Evolutionary conservation across 2,888 invertebrate genomes (phyloP).

Genomic region (Oscheius myriophilus): DNA sequence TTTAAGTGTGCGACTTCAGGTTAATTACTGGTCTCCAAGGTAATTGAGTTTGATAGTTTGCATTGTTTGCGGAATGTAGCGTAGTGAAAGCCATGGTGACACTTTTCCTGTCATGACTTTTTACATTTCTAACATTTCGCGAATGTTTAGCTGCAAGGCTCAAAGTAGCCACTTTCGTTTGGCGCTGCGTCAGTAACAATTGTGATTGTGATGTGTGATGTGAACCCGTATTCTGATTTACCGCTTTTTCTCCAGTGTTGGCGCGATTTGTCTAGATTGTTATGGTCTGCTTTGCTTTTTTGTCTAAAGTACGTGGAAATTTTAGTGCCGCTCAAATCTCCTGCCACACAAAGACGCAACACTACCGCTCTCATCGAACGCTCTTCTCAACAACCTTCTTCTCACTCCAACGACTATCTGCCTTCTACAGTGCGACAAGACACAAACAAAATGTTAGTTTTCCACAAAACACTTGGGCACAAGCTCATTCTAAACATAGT

Average conservation of each 20-base stretch:
- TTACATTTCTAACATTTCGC: too few species aligned
- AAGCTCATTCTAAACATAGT: too few species aligned
- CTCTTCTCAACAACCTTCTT: slow-evolving; percentile 7
- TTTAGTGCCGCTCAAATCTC: slow-evolving; percentile 42
- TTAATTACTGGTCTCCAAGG: too few species aligned
- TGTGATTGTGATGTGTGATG: slow-evolving; percentile 25
- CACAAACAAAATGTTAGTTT: slow-evolving; percentile 8
- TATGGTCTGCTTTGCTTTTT: neutral
- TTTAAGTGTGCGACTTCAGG: too few species aligned
- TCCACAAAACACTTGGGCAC: too few species aligned
- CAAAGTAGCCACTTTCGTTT: too few species aligned
- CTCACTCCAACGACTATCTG: slow-evolving; percentile 17
- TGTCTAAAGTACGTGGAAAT: neutral
- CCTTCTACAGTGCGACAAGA: slow-evolving; percentile 12
- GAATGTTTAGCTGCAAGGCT: too few species aligned
- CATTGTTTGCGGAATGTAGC: too few species aligned
- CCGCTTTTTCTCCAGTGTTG: slow-evolving; percentile 3
- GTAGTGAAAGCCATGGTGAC: too few species aligned
- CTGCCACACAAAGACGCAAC: slow-evolving; percentile 53
- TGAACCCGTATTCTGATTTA: slow-evolving; percentile 2
- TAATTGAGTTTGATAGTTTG: too few species aligned
- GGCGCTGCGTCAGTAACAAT: too few species aligned
- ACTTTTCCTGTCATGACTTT: too few species aligned
- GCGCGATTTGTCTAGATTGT: neutral
- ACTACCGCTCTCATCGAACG: slow-evolving; percentile 41